Base-by-base conservation (phyloP, 2,797 vertebrate species). In the Myripristis murdjan region DNA sequence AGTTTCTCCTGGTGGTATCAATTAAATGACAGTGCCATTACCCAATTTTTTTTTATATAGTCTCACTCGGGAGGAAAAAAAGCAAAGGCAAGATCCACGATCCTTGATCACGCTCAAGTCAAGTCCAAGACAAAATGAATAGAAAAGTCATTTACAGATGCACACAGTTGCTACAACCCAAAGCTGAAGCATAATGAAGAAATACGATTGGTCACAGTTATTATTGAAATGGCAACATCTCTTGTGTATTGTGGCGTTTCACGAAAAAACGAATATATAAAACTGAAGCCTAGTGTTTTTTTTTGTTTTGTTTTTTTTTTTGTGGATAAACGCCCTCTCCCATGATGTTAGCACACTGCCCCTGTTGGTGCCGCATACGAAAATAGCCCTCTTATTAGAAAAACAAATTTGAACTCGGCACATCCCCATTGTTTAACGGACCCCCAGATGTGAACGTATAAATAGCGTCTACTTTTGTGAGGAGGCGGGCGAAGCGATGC, bases 401-500 rank as follows among this genome's bases (percentile, higher is more conserved):
- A 68, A 48, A 83, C 58, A 53, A 56, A 73, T 77, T 80, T 79
- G 73, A 81, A 79, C 79, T 78, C 55, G 56, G 43, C 72, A 66
- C 49, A 62, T 85, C 70, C 35, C 66, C 23, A 22, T 41, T 49
- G 61, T 56, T 82, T 84, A 62, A 67, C 6, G 14, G 61, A 41
- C 22, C 62, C 48, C 54, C 72, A 87, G 86, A 84, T 87, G 81
- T 46, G 24, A 48, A 57, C 47, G 56, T 70, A 74, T 60, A 76
- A 83, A 88, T 87, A 82, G 61, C 56, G 70, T 77, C 75, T 52
- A 31, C 86, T 58, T 62, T 84, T 59, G 48, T 35, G 26, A 58
- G 35, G 28, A 75, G 73, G 70, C 51, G 62, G 75, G 58, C 31
- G 37, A 37, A 68, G 37, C 28, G 9, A 20, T 54, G 41, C 48